Percentiles rank a stretch among this genome's conserved stretches.
Evolutionary conservation across 2,888 invertebrate species (phyloP).

Genomic region (Heteropelma amictum): DNA sequence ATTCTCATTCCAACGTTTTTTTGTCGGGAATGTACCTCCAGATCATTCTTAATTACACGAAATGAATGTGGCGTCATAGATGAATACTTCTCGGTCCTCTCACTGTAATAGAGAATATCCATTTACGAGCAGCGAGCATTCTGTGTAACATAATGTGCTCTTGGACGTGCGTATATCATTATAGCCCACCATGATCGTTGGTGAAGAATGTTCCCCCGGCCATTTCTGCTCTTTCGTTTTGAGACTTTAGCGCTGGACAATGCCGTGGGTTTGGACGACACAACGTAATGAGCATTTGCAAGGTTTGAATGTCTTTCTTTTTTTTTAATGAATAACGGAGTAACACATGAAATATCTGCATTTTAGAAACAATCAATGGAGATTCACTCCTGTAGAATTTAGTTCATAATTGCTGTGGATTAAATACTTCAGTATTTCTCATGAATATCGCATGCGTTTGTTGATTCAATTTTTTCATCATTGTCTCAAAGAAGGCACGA

Average conservation of each 20-base stretch:
- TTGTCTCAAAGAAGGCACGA: too few species aligned
- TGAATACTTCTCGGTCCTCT: slow-evolving; percentile 11
- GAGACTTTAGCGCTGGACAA: slow-evolving; percentile 37
- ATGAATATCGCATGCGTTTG: too few species aligned
- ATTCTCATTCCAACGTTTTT: neutral
- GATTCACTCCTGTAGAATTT: neutral
- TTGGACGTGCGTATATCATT: neutral
- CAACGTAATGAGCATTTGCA: slow-evolving; percentile 40
- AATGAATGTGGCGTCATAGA: slow-evolving; percentile 36
- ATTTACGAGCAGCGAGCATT: neutral
- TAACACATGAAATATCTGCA: neutral
- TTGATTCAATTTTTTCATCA: too few species aligned
- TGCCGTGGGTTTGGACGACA: slow-evolving; percentile 19
- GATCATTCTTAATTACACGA: slow-evolving; percentile 34
- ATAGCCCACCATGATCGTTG: slow-evolving; percentile 16
- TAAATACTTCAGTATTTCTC: neutral
- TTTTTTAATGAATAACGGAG: neutral
- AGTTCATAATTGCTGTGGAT: neutral
- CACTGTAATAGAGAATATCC: too few species aligned
- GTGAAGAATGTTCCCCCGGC: slow-evolving; percentile 28
- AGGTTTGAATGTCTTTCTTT: slow-evolving; percentile 21
- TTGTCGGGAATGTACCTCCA: neutral
- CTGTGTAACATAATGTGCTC: neutral
- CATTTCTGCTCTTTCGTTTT: slow-evolving; percentile 31
- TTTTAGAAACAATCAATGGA: neutral